A percentile compares a stretch with the other conserved stretches of the same genome.
Conservation (phyloP, 2,888 invertebrate genomes). For the Eubasilissa splendida region DNA sequence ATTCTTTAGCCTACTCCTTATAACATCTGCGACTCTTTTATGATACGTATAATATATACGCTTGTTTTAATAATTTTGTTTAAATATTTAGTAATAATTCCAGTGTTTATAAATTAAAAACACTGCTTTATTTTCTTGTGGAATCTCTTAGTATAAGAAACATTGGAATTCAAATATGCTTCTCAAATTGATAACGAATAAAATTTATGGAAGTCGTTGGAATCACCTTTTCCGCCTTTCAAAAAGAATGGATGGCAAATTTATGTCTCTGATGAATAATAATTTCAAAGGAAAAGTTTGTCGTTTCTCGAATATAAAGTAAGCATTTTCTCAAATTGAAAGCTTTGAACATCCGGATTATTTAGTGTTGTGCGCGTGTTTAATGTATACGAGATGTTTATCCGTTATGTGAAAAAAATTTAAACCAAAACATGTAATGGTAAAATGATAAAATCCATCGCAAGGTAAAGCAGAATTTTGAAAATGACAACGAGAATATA, state of each 20-base stretch:
- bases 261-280: constrained; percentile 41
- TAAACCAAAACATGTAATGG: background rate
- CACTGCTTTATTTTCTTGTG: background rate
- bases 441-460: too few species aligned
- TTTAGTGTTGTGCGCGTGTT: constrained; percentile 37
- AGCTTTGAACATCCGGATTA: constrained; percentile 44
- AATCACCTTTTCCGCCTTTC: constrained; percentile 36
- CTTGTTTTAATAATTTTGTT: background rate
- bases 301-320: constrained; percentile 37
- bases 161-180: constrained; percentile 17
- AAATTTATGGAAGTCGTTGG: constrained; percentile 30
- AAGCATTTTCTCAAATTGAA: constrained; percentile 43
- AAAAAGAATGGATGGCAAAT: constrained; percentile 34
- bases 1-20: too few species aligned
- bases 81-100: background rate
- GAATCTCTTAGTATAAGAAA: background rate
- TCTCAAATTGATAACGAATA: constrained; percentile 31
- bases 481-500: too few species aligned
- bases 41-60: too few species aligned
- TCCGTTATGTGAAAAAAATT: background rate
- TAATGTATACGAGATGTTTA: constrained; percentile 15
- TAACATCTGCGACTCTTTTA: too few species aligned
- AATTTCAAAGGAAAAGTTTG: constrained; percentile 49
- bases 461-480: too few species aligned
- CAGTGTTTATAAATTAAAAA: background rate